These are phyloP conservation scores for Ptilonorhynchus violaceus DNA, from an alignment of 2,113 vertebrate genomes.

Conservation along the genomic window DNA sequence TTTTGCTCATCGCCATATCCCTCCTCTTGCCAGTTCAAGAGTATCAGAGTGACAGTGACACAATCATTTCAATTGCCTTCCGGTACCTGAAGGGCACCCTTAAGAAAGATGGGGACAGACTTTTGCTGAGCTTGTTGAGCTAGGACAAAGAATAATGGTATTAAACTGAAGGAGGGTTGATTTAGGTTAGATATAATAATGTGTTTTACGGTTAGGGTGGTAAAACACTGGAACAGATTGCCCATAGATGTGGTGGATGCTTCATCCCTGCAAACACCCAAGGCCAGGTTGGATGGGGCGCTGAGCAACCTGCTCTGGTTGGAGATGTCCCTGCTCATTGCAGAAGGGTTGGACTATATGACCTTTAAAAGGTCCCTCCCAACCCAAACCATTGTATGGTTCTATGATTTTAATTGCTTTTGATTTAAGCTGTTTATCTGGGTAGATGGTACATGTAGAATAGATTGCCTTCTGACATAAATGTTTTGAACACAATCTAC, in stretches of 20 bases:
- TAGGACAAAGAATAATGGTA: neutral
- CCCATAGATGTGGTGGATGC: no score
- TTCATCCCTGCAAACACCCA: neutral
- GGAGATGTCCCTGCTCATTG: neutral
- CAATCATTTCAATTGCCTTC: neutral
- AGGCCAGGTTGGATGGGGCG: neutral
- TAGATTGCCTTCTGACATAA: neutral
- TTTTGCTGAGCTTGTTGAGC: neutral
- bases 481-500: neutral
- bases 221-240: neutral
- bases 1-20: neutral
- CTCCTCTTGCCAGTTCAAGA: neutral
- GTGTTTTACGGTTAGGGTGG: neutral
- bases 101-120: neutral
- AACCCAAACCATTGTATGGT: neutral
- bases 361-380: neutral
- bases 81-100: neutral
- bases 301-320: neutral
- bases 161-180: neutral
- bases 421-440: neutral
- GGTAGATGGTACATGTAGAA: neutral
- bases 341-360: neutral
- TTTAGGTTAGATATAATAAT: neutral
- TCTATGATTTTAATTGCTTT: neutral
- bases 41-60: neutral